Conservation (phyloP, 2,113 vertebrate genomes). For the Phalacrocorax pelagicus region DNA sequence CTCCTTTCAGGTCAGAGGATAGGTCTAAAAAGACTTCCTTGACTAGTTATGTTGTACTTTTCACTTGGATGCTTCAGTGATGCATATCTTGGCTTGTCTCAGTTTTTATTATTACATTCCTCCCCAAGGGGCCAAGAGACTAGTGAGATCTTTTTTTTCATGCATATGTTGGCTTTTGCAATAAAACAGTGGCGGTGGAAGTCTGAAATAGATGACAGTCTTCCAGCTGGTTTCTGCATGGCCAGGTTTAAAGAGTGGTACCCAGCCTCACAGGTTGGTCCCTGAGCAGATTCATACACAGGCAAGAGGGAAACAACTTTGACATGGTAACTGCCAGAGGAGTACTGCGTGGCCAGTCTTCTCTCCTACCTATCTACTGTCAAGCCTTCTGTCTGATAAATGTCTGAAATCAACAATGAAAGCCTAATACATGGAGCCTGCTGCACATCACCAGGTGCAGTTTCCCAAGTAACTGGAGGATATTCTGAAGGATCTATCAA, state of each 20-base stretch:
- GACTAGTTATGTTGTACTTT: background rate
- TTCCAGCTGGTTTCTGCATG: background rate
- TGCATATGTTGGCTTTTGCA: background rate
- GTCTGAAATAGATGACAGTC: background rate
- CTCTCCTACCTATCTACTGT: background rate
- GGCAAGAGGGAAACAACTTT: background rate
- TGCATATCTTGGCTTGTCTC: background rate
- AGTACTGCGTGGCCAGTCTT: accelerated
- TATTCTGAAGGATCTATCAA: background rate
- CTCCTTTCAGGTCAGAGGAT: background rate
- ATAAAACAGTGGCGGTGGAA: background rate
- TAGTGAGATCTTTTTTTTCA: background rate
- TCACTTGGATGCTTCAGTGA: background rate
- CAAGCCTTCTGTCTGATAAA: background rate
- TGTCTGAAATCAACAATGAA: background rate
- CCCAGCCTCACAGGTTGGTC: background rate
- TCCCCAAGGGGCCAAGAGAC: background rate
- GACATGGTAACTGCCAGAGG: background rate
- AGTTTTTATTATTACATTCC: background rate
- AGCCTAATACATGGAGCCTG: background rate
- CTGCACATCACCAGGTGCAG: background rate
- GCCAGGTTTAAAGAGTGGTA: background rate
- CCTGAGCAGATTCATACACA: background rate
- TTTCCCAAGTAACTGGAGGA: background rate
- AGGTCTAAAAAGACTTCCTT: background rate